phyloP scores from a whole-genome alignment of 2,888 invertebrate species.

The Caenorhabditis zanzibari region DNA sequence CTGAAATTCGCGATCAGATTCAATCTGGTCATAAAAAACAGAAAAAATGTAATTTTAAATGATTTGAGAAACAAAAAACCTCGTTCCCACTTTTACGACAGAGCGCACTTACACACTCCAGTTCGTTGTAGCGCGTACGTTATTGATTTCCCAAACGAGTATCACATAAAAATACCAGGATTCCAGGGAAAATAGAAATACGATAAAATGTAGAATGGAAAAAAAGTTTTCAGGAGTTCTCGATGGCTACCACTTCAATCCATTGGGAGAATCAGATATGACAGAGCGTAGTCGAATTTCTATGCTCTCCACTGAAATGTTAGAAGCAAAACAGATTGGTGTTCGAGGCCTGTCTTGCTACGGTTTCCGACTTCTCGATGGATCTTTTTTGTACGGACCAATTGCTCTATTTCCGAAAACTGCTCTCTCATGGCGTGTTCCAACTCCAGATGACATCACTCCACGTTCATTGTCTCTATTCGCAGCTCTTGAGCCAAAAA shows the following conservation, averaged over 20 bases:
- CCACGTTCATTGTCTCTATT: constrained; percentile 90
- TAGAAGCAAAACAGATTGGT: constrained; percentile 77
- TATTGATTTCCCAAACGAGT: background rate
- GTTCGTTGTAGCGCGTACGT: constrained; percentile 1
- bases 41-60: too few species aligned
- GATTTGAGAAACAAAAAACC: too few species aligned
- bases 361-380: constrained; percentile 81
- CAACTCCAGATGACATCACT: constrained; percentile 87
- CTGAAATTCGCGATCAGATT: too few species aligned
- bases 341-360: constrained; percentile 77
- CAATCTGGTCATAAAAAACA: too few species aligned
- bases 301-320: constrained; percentile 78
- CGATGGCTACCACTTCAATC: constrained; percentile 75
- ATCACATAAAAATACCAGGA: background rate
- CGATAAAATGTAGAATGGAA: background rate
- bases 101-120: background rate
- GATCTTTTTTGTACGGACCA: constrained; percentile 81
- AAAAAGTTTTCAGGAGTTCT: constrained; percentile 68
- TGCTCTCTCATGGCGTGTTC: constrained; percentile 82
- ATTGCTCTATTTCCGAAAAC: constrained; percentile 82
- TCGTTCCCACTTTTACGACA: background rate
- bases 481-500: constrained; percentile 90
- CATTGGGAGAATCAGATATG: constrained; percentile 79
- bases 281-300: constrained; percentile 76
- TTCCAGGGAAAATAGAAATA: background rate